Percentiles rank a stretch among this genome's conserved stretches.
These are phyloP conservation scores for Parnassius orleans DNA, from an alignment of 2,888 invertebrate genomes.

Conservation along the genomic window DNA sequence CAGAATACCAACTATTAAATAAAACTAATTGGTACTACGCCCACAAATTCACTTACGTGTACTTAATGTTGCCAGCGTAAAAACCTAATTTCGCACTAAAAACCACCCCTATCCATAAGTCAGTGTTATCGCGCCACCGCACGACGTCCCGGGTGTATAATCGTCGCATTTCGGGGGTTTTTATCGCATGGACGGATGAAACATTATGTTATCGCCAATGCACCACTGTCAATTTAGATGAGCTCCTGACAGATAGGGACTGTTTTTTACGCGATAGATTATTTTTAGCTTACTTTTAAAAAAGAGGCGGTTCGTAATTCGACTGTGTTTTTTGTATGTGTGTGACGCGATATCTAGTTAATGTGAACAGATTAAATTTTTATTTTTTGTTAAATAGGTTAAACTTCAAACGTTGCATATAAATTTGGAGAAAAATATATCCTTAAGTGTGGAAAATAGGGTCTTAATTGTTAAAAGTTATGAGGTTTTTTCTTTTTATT, in stretches of 20 bases:
- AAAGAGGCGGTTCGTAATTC: too few relatives aligned
- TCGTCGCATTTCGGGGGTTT: slow-evolving; percentile 11
- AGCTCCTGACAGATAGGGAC: slow-evolving; percentile 3
- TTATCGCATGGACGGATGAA: slow-evolving; percentile 21
- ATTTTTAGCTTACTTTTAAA: not conserved
- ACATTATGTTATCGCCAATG: slow-evolving; percentile 15
- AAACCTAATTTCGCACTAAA: slow-evolving; percentile 4
- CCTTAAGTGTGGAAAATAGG: too few relatives aligned
- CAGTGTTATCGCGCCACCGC: slow-evolving; percentile 11
- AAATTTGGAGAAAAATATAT: too few relatives aligned
- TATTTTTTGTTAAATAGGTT: too few relatives aligned
- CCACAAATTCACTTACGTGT: not conserved
- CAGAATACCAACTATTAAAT: not conserved
- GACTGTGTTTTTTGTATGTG: too few relatives aligned
- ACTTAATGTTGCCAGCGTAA: slow-evolving; percentile 6
- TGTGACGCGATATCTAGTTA: too few relatives aligned
- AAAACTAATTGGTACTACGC: not conserved
- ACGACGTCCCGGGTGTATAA: slow-evolving; percentile 3
- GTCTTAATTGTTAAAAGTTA: too few relatives aligned
- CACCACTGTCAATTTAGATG: slow-evolving; percentile 11
- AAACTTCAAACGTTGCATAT: too few relatives aligned
- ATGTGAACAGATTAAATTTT: too few relatives aligned
- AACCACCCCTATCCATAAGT: slow-evolving; percentile 11
- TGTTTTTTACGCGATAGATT: slow-evolving; percentile 4
- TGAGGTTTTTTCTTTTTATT: too few relatives aligned